Percentiles rank a stretch among this genome's conserved stretches.
Conservation (phyloP, 2,888 invertebrate species). For the Lasioglossum malachurum region DNA sequence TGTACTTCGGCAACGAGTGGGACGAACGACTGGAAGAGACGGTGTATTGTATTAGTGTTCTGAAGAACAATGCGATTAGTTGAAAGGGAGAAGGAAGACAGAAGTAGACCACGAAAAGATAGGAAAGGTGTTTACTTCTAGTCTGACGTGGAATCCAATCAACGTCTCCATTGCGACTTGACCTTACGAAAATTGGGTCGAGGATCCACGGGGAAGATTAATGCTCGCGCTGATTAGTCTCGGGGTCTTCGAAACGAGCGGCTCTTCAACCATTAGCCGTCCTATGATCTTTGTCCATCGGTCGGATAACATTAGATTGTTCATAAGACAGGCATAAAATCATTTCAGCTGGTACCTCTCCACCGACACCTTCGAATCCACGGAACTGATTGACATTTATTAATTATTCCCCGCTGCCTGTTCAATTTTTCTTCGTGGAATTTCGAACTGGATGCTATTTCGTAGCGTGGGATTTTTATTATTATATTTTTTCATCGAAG, state of each 20-base stretch:
- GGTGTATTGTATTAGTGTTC: background rate
- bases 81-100: conserved; percentile 37
- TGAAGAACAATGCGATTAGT: background rate
- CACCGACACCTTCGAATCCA: conserved; percentile 60
- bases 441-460: conserved; percentile 7
- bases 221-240: conserved; percentile 83
- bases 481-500: background rate
- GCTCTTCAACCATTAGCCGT: conserved; percentile 77
- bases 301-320: conserved; percentile 66
- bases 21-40: background rate
- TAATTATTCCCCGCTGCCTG: conserved; percentile 44
- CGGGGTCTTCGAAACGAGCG: conserved; percentile 76
- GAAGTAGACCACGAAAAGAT: conserved; percentile 57
- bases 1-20: background rate
- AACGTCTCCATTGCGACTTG: conserved; percentile 80
- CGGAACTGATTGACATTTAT: conserved; percentile 59
- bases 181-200: conserved; percentile 82
- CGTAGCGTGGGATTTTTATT: background rate
- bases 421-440: conserved; percentile 36
- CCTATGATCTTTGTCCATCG: conserved; percentile 78
- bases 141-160: conserved; percentile 80
- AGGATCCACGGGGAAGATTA: conserved; percentile 82
- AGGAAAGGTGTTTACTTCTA: conserved; percentile 74
- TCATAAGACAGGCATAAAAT: conserved; percentile 68
- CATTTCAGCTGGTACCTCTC: conserved; percentile 52